Conservation (phyloP, 2,888 invertebrate genomes). For the Phytoseiulus persimilis region DNA sequence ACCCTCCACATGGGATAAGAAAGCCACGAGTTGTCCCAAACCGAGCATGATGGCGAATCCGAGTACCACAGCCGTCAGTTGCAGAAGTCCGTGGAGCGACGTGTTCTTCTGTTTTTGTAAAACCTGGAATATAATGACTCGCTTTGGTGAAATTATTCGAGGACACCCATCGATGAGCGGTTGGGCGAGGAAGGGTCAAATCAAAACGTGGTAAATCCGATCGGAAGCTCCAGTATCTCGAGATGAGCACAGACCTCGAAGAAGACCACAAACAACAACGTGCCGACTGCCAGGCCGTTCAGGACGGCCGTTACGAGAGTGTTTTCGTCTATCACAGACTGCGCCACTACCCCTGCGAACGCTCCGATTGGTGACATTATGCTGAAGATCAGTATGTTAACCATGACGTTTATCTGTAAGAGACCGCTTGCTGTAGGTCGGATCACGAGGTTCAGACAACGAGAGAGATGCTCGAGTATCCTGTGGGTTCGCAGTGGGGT, state of each 20-base stretch:
- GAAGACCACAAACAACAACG: constrained; percentile 44
- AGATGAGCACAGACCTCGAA: constrained; percentile 42
- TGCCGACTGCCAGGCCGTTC: constrained; percentile 44
- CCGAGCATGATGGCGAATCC: constrained; percentile 5
- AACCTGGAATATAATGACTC: neutral
- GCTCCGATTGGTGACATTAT: constrained; percentile 67
- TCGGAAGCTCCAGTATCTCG: neutral
- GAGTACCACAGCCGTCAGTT: constrained; percentile 19
- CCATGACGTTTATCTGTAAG: neutral
- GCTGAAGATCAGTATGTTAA: constrained; percentile 66
- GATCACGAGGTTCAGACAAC: too few relatives aligned
- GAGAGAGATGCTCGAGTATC: too few relatives aligned
- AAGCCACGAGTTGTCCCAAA: neutral
- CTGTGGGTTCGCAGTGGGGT: too few relatives aligned
- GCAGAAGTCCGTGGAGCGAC: constrained; percentile 16
- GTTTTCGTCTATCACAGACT: constrained; percentile 41
- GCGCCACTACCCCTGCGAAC: constrained; percentile 43
- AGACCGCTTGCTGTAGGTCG: too few relatives aligned
- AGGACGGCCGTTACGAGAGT: constrained; percentile 42
- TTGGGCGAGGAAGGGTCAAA: neutral
- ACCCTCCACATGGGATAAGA: neutral
- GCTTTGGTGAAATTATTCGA: neutral
- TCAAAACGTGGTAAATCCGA: neutral
- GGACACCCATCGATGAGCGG: too few relatives aligned
- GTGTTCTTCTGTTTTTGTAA: constrained; percentile 30